Base-by-base conservation (phyloP, 2,797 vertebrate species). In the Heliangelus exortis region DNA sequence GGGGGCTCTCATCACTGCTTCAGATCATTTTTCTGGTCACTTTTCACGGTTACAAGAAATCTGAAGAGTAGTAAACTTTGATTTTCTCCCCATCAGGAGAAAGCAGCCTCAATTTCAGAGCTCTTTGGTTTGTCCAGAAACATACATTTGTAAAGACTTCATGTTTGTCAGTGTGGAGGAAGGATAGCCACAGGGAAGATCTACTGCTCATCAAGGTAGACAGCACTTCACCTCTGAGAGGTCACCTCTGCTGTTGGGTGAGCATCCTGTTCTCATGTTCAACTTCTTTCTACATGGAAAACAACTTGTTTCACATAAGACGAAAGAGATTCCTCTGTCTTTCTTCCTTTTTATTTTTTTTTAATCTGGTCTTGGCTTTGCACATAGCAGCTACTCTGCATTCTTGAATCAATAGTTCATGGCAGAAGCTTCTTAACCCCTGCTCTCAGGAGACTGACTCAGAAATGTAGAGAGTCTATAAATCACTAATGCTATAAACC, bases 371-470 rank as follows among this genome's bases (percentile, higher is more conserved):
- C 15, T 72, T 59, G 28, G 3, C 29, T 85, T 93, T 59, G 16
- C 45, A 63, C 3, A 2, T 61, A 63, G 23, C 75, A 85, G 57
- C n/a, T 11, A 9, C 34, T 67, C 33, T 45, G 10, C 73, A 34
- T 66, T 88, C 63, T 84, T 28, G 22, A 90, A 88, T 93, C 84
- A 65, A 67, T 66, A 84, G 69, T 88, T 95, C 58, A 16, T 51
- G 43, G 83, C 87, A 88, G 82, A 81, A 86, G 66, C 57, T 4
- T 1, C 29, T 1, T 77, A 65, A 45, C 23, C 39, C 17, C 65
- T 84, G 55, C 57, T 95, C 91, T 81, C 20, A 0, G 16, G 92
- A 77, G 86, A n/a, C 0, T 69, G 65, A 71, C 63, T 92, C 58
- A 72, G 47, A 75, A 84, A 55, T 26, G 20, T 48, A 79, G 58